Base-by-base conservation (phyloP, 1,140 invertebrate species). In the Drosophila ironensis region DNA sequence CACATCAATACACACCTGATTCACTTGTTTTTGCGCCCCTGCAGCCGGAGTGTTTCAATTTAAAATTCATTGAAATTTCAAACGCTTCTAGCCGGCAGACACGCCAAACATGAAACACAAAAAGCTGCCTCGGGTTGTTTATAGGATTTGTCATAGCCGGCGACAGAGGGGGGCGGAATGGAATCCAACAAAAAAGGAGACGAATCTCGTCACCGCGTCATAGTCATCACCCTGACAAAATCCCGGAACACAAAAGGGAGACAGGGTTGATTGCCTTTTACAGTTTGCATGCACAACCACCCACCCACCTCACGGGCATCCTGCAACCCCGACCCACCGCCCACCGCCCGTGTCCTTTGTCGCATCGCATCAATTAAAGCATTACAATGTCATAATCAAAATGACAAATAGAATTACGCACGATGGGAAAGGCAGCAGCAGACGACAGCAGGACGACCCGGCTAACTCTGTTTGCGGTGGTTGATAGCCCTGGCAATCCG, bases 351-450 rank as follows among this genome's bases (percentile, higher is more conserved):
- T n/a, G 60, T 50, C 48, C 48, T 86, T 67, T 78, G 77, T 70
- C 66, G 69, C 73, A 80, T 76, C 66, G 74, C 87, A 88, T 88
- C 87, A 88, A 88, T 88, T 88, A 88, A 88, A 87, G 87, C 87
- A 88, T 87, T 88, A 88, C 87, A 88, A 88, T 88, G 87, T 88
- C 86, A 88, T 88, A 88, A 88, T 88, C 86, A 88, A 87, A 88
- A 88, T 88, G 87, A 88, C 87, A 88, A 88, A 88, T 88, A 88
- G 77, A 88, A 88, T 88, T 88, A 88, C 73, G 81, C 75, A 78
- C 63, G 87, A 88, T 88, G 87, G 75, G 87, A 88, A 88, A 66
- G 54, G 40, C 76, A 72, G 59, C 87, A 88, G 86, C 71, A 73
- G 84, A 84, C 54, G 25, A 45, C 30, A 16, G 3, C 5, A 37